Base-by-base conservation (phyloP, 64 coral and sea anemone species). In the Montipora foliosa region DNA sequence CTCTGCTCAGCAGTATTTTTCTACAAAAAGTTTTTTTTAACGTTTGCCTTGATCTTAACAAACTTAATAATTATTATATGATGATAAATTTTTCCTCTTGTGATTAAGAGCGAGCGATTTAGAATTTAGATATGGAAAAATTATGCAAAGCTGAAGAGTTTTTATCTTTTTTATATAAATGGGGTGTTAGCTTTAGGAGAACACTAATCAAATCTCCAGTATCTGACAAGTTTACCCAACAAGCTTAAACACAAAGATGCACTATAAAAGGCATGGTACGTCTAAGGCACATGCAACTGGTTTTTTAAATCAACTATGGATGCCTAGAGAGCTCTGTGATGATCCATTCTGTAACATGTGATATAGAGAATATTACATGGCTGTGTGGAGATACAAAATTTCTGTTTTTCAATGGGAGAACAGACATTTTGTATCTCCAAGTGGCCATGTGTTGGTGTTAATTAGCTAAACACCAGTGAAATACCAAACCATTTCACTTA, bases 201-300 rank as follows among this genome's bases (percentile, higher is more conserved):
- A 86, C 37, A 37, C 37, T 37, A 11, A 20, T 86, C 7, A 86
- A 71, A 48, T 51, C 19, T 50, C 66, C 20, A 82, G 15, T 61
- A 71, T 46, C 12, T 86, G 62, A 70, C 82, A 70, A 49, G 45
- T 50, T 69, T 72, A 59, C 62, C 66, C 82, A 24, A 67, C 10
- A 7, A 7, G 62, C 17, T 37, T 37, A 37, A 37, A 37, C 37
- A 37, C 37, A 37, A 37, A 37, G 37, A 37, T 37, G 37, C 37
- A 37, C 37, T 37, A 37, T 37, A 37, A 37, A 37, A 37, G 37
- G 37, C 37, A 37, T 37, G 37, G 37, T 37, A 37, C 37, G 1
- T 0, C 37, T 37, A 37, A 37, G 37, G 37, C 37, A 37, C 37
- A 37, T 37, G 37, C 37, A 37, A 37, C 37, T 37, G 37, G 37